These are phyloP conservation scores for Pedetes capensis DNA, from an alignment of 2,113 vertebrate genomes.

Conservation along the genomic window DNA sequence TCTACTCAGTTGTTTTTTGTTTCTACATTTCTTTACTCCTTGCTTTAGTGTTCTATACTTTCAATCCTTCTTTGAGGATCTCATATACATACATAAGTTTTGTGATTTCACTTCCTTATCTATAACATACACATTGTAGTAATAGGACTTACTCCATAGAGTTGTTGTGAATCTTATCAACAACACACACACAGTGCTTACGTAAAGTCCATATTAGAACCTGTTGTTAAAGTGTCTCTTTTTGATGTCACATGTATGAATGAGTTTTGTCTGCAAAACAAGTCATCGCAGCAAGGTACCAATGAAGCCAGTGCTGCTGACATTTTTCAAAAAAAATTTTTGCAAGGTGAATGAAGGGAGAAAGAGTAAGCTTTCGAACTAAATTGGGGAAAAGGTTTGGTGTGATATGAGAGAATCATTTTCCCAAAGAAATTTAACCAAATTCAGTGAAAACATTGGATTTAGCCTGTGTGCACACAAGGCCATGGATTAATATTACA, in stretches of 20 bases:
- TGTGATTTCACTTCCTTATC: not conserved
- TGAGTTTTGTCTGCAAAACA: not conserved
- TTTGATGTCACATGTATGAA: not conserved
- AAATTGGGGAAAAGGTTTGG: not conserved
- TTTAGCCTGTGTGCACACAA: not conserved
- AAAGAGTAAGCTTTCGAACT: not conserved
- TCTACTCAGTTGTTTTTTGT: not conserved
- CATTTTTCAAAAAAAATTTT: slow-evolving; percentile 8
- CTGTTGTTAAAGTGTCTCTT: not conserved
- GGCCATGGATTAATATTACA: not conserved
- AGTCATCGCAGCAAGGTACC: not conserved
- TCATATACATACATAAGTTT: not conserved
- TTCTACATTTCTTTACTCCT: not conserved
- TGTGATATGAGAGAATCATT: not conserved
- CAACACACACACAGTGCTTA: not conserved
- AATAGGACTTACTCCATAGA: not conserved
- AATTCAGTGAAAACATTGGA: slow-evolving; percentile 13
- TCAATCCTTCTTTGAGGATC: not conserved
- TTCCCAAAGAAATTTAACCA: slow-evolving; percentile 1
- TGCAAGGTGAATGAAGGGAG: not conserved
- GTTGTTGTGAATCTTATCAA: not conserved
- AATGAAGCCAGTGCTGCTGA: not conserved
- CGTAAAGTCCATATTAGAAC: not conserved
- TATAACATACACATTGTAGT: not conserved
- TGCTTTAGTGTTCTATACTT: not conserved